phyloP scores from a whole-genome alignment of 37 sponge, comb jelly and placozoan species.

The Dysidea cf. avara region DNA sequence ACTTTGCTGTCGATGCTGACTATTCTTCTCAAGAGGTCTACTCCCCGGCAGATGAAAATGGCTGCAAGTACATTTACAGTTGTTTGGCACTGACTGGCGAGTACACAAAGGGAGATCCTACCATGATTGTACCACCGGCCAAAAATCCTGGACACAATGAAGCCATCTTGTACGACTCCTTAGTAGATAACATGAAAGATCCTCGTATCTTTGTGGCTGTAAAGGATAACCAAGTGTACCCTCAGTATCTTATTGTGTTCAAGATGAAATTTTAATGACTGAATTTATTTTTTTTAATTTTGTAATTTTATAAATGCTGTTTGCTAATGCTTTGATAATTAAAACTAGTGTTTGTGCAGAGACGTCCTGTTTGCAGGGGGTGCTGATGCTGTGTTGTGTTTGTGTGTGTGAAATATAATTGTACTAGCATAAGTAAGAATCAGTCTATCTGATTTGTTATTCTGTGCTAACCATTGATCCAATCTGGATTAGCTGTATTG shows the following conservation, averaged over 20 bases:
- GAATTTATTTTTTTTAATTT: too few relatives aligned
- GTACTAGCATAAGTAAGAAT: too few relatives aligned
- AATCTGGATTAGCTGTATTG: too few relatives aligned
- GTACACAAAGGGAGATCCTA: constrained; percentile 28
- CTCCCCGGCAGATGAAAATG: constrained; percentile 23
- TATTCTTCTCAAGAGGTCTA: constrained; percentile 50
- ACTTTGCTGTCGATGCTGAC: constrained; percentile 49
- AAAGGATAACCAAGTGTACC: constrained; percentile 65
- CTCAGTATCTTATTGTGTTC: constrained; percentile 67
- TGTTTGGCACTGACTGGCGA: constrained; percentile 38
- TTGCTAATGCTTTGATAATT: too few relatives aligned
- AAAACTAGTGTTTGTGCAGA: too few relatives aligned
- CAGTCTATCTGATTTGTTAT: too few relatives aligned
- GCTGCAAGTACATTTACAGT: constrained; percentile 44
- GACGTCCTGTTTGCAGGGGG: too few relatives aligned
- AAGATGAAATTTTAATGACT: too few relatives aligned
- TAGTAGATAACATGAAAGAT: constrained; percentile 39
- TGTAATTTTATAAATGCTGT: too few relatives aligned
- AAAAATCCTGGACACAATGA: background rate
- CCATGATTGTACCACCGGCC: constrained; percentile 44
- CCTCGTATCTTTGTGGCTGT: constrained; percentile 71
- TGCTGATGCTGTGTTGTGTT: too few relatives aligned
- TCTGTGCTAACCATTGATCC: too few relatives aligned
- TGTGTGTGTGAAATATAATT: too few relatives aligned
- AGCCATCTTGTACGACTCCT: constrained; percentile 47